Percentiles rank a stretch among this genome's conserved stretches.
phyloP scores from a whole-genome alignment of 2,113 vertebrate genomes.

The Pterocles burchelli region DNA sequence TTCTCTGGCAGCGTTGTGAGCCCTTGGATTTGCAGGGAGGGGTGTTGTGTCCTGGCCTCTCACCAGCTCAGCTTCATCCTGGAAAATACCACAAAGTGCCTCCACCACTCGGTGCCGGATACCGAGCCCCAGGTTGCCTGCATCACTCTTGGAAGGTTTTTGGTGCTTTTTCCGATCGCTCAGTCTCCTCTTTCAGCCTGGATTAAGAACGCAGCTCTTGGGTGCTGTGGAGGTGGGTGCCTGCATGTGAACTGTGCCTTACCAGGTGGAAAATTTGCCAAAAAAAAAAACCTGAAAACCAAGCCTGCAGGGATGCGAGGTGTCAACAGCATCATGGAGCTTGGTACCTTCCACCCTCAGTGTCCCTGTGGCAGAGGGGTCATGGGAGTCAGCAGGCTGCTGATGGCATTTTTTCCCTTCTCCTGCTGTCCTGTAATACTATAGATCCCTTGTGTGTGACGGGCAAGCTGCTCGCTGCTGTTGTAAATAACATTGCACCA shows the following conservation, averaged over 20 bases:
- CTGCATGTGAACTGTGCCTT: background rate
- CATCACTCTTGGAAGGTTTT: background rate
- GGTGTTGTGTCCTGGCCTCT: background rate
- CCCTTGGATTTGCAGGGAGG: background rate
- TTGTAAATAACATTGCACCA: background rate
- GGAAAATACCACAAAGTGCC: background rate
- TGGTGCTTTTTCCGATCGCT: slow-evolving; percentile 19
- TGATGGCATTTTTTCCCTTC: background rate
- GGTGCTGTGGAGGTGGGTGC: background rate
- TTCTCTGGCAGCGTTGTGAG: background rate
- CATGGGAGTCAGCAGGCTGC: no score
- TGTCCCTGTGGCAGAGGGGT: background rate
- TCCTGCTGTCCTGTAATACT: background rate
- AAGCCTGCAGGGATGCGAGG: rapidly evolving
- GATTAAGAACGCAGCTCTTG: background rate
- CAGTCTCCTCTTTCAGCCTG: background rate
- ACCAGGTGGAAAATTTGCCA: background rate
- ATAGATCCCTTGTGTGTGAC: background rate
- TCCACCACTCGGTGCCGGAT: rapidly evolving
- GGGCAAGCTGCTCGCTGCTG: background rate
- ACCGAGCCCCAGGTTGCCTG: background rate
- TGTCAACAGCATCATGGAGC: rapidly evolving
- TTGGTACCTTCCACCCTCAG: rapidly evolving
- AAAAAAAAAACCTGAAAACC: no score
- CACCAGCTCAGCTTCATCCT: background rate